Evolutionary conservation across 2,113 vertebrate species (phyloP).

Genomic region (Herpailurus yagouaroundi): DNA sequence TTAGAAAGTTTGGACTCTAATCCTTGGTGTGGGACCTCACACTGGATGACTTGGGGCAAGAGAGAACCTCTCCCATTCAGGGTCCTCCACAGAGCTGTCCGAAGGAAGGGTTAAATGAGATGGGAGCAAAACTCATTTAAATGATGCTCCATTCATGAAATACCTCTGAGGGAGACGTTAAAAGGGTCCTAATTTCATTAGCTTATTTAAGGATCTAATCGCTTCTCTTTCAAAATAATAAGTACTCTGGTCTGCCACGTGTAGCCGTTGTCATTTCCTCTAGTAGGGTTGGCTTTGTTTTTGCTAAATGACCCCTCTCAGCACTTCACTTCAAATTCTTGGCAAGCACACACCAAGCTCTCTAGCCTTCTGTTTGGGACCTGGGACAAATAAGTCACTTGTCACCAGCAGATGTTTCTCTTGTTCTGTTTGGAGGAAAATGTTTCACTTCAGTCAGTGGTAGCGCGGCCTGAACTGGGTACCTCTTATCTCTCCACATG

Average conservation of each 20-base stretch:
- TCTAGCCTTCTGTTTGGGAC: neutral
- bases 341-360: neutral
- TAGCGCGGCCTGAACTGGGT: neutral
- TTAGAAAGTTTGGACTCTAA: neutral
- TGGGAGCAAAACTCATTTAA: neutral
- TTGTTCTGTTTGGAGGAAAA: neutral
- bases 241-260: neutral
- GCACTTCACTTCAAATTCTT: neutral
- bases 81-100: neutral
- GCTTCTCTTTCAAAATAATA: neutral
- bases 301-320: neutral
- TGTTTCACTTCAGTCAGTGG: neutral
- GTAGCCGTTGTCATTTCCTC: neutral
- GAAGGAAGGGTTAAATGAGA: neutral
- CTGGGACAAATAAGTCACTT: neutral
- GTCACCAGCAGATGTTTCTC: neutral
- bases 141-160: neutral
- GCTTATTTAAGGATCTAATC: neutral
- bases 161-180: neutral
- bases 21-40: neutral
- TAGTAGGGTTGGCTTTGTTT: neutral
- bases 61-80: neutral
- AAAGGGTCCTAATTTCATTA: neutral
- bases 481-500: accelerated
- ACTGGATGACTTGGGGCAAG: neutral